Evolutionary conservation across 2,113 vertebrate genomes (phyloP), one percentile per base, ranked within the genome.

Genomic region (Cromileptes altivelis): DNA sequence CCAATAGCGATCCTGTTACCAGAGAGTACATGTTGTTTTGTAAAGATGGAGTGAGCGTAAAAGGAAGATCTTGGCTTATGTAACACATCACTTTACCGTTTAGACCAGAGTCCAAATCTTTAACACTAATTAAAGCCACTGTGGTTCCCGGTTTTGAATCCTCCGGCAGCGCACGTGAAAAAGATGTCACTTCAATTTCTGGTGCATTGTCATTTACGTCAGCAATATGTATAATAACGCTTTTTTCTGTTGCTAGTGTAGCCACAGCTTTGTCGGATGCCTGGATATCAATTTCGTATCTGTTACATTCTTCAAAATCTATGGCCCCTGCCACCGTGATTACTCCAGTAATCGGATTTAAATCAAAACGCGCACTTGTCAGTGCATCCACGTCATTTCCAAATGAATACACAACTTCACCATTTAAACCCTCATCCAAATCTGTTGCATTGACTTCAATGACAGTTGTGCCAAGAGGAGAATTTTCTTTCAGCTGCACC

Each of bases 181-280:
- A 81, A 2, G 96, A 97, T 0, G 96, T 97, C 33, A 98, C 92
- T 25, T 96, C 93, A 75, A 98, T 96, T 27, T 97, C 95, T 0
- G 97, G 97, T 4, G 89, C 90, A 2, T 98, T 98, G 63, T 95
- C 94, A 62, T 95, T 95, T 3, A 91, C 10, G 21, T 95, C 94
- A 42, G 81, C 56, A 55, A 94, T 85, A 23, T 89, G 78, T 17
- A 93, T 70, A 63, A 79, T 2, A 10, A 89, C 81, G 3, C 61
- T 87, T 63, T 85, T 76, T 15, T 82, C 65, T 2, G 78, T 87
- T 1, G 23, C 84, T 2, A 91, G 40, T 8, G 91, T 86, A 25
- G 67, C 64, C 0, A 1, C 0, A 3, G 73, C 89, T 81, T 78
- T 92, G n/a, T 94, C 93, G 3, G 89, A 91, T 1, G 94, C 93